Base-by-base conservation (phyloP, 2,113 vertebrate species). In the Psophia crepitans region DNA sequence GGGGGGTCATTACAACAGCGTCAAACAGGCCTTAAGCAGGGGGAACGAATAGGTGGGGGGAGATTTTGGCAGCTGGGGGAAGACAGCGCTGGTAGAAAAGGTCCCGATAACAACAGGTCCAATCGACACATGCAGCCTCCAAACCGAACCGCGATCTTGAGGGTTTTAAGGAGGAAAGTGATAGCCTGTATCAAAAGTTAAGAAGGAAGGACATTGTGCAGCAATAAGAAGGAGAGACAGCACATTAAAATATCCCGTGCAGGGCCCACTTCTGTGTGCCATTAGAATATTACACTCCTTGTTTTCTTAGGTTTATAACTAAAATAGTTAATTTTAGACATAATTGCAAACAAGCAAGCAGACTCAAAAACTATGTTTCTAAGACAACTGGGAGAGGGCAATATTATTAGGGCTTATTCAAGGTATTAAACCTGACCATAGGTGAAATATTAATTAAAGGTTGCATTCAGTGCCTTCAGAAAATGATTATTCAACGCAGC, bases 391-490 rank as follows among this genome's bases (percentile, higher is more conserved):
- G 4, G 48, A 90, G 78, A 39, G 32, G 54, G 54, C 30, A 90
- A 73, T 88, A 91, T 96, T 96, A 95, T 91, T 89, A 95, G 84
- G 66, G 30, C 60, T 97, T 96, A 80, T 94, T 96, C 89, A 96
- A 95, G 66, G 41, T 80, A 87, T 37, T 46, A 87, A 57, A 90
- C 84, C 79, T 65, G 70, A 80, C n/a, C 90, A 86, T 24, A 68
- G 80, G 96, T 88, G 39, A 98, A 95, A 97, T 97, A 96, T 90
- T 98, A 97, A 97, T 95, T 94, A 96, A 91, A 98, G 60, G 93
- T 76, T 97, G 86, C 18, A 60, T 90, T 95, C 69, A 16, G 84
- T 95, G 80, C 53, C 79, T 95, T 96, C 89, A 33, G 92, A 97
- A 97, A 97, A 96, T 87, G 21, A 93, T 96, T 92, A 89, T 92